Base-by-base conservation (phyloP, 35 echinoderm and acorn worm species). In the Lytechinus pictus region DNA sequence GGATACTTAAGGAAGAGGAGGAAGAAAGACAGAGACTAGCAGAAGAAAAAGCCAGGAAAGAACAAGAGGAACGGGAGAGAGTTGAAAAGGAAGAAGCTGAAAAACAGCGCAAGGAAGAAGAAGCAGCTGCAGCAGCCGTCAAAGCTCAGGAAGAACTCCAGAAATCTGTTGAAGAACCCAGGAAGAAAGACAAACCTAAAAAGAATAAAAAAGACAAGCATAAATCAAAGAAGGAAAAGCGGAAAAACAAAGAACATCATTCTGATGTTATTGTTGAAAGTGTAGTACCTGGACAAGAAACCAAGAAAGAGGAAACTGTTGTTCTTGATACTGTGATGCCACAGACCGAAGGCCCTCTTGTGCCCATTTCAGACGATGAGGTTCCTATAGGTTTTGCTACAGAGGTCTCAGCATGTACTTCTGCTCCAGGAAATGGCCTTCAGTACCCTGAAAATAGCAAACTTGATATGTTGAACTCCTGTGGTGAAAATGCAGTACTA, bases 161-260 rank as follows among this genome's bases (percentile, higher is more conserved):
- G 21, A 86, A 79, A 95, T 13, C 28, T 44, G 61, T 55, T n/a
- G 94, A 96, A 55, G 94, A 66, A 86, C 86, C 94, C 54, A 97
- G 91, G 52, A 92, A 89, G 87, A 95, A 97, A 86, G 95, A 96
- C 87, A 95, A 87, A 87, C n/a, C 87, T 21, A 95, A 95, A 79
- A 95, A 97, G 94, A 24, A 21, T 5, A 94, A 95, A 29, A 87
- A 91, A 94, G 53, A 88, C 52, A 94, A 97, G 72, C 87, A 71
- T 66, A 96, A 94, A 89, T 54, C 54, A 6, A 92, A 97, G 91
- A 86, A 87, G 57, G 91, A 60, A 54, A 94, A 96, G 57, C 57
- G 55, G 9, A 93, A 93, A 57, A 57, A 93, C 52, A 93, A 93
- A 57, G 92, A 93, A 27, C 29, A 27, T 27, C 53, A 33, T 55